Evolutionary conservation across 1,140 invertebrate genomes (phyloP), one percentile per base, ranked within the genome.

Genomic region (Drosophila pectinifera): DNA sequence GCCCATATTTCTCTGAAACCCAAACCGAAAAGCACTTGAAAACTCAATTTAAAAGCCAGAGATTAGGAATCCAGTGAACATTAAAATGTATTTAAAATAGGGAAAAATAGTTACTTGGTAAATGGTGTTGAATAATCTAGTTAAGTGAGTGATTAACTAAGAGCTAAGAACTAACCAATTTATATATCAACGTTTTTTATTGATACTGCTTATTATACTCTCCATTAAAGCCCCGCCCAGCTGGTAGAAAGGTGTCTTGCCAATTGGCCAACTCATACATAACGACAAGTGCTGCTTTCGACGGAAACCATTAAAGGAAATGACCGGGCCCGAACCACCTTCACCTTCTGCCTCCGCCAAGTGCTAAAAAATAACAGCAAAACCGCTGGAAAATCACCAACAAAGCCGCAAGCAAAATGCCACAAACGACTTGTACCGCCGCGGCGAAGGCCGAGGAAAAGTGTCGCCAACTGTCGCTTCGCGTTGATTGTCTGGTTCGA

Each of bases 361-460:
- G 53, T 31, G 59, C 59, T 63, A 57, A 56, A 57, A 41, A 42
- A 63, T 34, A 57, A 63, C 51, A 7, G 48, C 48, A 51, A 51
- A 51, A 51, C 31, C 26, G 18, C 46, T 16, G 31, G 26, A 49
- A 49, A 49, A 49, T 24, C n/a, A n/a, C 16, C 45, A 48, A 48
- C 45, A 48, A 51, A 41, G 41, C n/a, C 34, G 28, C 38, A 53
- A 43, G 11, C 16, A 70, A 73, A 68, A 62, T 41, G 14, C 41
- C 58, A 22, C 58, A 61, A 64, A 36, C 38, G 22, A 65, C 38
- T 51, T 28, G 48, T 49, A 39, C 24, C 41, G 48, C 28, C 8
- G 20, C 31, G 64, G 48, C 57, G 42, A 65, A 72, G 63, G 56
- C 63, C 69, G 55, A 41, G 64, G 36, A 73, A 82, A 82, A 73